A percentile compares a stretch with the other conserved stretches of the same genome.
Conservation (phyloP, 2,888 invertebrate species). For the Oscheius myriophilus region DNA sequence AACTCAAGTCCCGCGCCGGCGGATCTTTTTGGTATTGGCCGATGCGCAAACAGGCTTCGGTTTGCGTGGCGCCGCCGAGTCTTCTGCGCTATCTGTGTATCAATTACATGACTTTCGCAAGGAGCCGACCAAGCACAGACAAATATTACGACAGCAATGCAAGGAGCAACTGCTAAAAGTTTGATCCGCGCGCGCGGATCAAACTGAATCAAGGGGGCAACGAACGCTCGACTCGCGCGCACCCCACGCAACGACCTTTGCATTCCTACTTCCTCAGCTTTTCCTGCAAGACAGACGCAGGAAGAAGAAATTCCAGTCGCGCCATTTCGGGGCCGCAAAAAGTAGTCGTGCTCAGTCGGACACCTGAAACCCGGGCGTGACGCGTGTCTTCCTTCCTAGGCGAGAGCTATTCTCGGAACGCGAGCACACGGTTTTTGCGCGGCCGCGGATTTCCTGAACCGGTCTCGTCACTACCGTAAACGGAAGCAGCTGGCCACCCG, state of each 20-base stretch:
- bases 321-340: not conserved
- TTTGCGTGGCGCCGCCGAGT: conserved; percentile 19
- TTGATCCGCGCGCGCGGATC: conserved; percentile 21
- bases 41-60: conserved; percentile 15
- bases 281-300: not conserved
- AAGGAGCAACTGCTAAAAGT: conserved; percentile 8
- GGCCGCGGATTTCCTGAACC: conserved; percentile 29
- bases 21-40: conserved; percentile 25
- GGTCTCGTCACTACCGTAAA: conserved; percentile 30
- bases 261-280: no score
- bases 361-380: conserved; percentile 24
- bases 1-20: not conserved
- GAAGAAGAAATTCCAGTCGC: not conserved
- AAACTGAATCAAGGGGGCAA: conserved; percentile 14
- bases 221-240: not conserved
- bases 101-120: conserved; percentile 29
- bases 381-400: conserved; percentile 29
- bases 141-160: conserved; percentile 21
- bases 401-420: conserved; percentile 21
- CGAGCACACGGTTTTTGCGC: conserved; percentile 17
- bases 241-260: no score
- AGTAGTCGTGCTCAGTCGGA: not conserved
- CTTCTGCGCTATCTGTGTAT: conserved; percentile 27
- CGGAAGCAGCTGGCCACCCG: conserved; percentile 23
- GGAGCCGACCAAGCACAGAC: conserved; percentile 24